phyloP scores from a whole-genome alignment of 2,888 invertebrate genomes.

The Punctoribates punctum region DNA sequence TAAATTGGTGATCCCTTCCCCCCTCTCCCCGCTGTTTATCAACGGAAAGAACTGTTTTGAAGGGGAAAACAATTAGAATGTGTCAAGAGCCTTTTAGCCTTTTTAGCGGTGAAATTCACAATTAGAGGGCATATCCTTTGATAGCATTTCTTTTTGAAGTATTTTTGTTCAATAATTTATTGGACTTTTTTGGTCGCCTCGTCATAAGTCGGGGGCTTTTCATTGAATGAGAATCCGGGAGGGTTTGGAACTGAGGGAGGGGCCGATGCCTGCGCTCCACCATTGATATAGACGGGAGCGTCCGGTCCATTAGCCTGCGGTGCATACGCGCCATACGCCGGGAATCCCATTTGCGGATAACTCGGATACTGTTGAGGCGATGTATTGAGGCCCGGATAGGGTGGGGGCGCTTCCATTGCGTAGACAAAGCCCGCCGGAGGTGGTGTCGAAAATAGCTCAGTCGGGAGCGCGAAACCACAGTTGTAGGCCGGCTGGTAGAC shows the following conservation, averaged over 20 bases:
- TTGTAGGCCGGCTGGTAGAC: constrained; percentile 45
- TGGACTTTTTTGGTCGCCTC: constrained; percentile 40
- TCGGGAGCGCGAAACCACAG: constrained; percentile 51
- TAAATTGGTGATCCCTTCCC: too few relatives aligned
- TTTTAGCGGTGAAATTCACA: too few relatives aligned
- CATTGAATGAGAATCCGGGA: constrained; percentile 21
- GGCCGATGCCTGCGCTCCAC: not conserved
- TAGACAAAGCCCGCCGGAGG: constrained; percentile 61
- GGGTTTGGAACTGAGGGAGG: not conserved
- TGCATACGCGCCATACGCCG: not conserved
- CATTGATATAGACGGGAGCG: not conserved
- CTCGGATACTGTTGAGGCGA: constrained; percentile 49
- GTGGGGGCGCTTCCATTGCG: constrained; percentile 85
- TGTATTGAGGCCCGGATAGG: constrained; percentile 80
- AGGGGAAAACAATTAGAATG: not conserved
- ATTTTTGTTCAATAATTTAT: constrained; percentile 3
- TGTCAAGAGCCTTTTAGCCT: too few relatives aligned
- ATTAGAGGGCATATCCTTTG: too few relatives aligned
- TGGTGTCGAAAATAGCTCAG: constrained; percentile 62
- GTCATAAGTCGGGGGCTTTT: constrained; percentile 39
- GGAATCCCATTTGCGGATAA: constrained; percentile 26
- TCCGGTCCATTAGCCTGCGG: not conserved
- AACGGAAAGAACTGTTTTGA: not conserved
- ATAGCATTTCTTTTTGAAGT: too few relatives aligned
- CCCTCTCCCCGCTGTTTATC: too few relatives aligned